Conservation (phyloP, 2,113 vertebrate species). For the Laticauda laticaudata region DNA sequence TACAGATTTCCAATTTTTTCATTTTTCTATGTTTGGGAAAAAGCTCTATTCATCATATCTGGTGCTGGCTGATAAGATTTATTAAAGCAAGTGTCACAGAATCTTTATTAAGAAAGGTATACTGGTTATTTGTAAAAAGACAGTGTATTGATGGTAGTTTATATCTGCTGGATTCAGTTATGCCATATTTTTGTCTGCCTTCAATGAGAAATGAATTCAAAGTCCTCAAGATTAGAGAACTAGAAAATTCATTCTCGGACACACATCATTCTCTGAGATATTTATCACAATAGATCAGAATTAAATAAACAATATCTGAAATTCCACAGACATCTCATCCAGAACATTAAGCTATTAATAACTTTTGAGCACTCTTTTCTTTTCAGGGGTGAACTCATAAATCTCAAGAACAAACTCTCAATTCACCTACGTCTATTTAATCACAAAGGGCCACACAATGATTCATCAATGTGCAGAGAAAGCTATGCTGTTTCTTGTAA, state of each 20-base stretch:
- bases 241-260: constrained; percentile 42
- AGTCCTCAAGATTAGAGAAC: constrained; percentile 55
- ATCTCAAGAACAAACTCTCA: background rate
- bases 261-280: background rate
- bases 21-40: constrained; percentile 58
- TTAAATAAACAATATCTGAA: constrained; percentile 1
- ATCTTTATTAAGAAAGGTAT: constrained; percentile 49
- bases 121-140: constrained; percentile 24
- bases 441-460: background rate
- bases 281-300: constrained; percentile 11
- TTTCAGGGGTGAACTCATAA: constrained; percentile 11
- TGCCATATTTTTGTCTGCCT: constrained; percentile 46
- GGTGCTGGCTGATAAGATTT: constrained; percentile 57
- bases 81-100: constrained; percentile 48
- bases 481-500: background rate
- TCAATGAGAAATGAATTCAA: constrained; percentile 50
- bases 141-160: constrained; percentile 50
- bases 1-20: constrained; percentile 59
- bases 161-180: constrained; percentile 43
- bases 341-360: constrained; percentile 22
- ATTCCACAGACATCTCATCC: constrained; percentile 19
- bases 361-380: background rate
- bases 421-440: constrained; percentile 16
- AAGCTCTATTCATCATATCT: constrained; percentile 58
- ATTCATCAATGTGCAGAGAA: background rate